Conservation (phyloP, 1,140 invertebrate species). For the Drosophila neocordata region DNA sequence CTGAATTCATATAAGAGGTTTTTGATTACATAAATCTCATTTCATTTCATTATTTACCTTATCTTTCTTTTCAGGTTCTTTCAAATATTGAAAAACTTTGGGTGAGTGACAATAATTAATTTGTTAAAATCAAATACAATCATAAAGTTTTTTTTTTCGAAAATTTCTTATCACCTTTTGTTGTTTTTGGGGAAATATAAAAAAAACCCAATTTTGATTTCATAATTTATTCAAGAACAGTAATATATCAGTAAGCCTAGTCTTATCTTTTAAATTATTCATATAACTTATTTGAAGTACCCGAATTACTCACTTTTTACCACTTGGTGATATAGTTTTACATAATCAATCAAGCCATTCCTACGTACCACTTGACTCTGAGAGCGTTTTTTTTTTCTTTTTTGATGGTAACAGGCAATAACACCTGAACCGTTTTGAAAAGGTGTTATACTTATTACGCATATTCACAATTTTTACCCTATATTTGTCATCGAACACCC, state of each 20-base stretch:
- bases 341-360: constrained; percentile 45
- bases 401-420: constrained; percentile 10
- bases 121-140: background rate
- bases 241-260: background rate
- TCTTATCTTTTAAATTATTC: constrained; percentile 11
- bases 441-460: constrained; percentile 44
- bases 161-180: constrained; percentile 10
- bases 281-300: constrained; percentile 8
- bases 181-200: background rate
- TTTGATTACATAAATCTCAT: too few relatives aligned
- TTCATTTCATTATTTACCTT: too few relatives aligned
- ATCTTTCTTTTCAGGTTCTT: too few relatives aligned
- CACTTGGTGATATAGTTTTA: constrained; percentile 22
- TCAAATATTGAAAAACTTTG: too few relatives aligned
- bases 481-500: constrained; percentile 27
- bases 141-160: background rate
- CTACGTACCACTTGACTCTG: constrained; percentile 23
- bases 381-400: too few relatives aligned
- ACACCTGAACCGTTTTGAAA: constrained; percentile 22
- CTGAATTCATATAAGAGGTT: too few relatives aligned
- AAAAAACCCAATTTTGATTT: constrained; percentile 7
- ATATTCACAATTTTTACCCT: constrained; percentile 23
- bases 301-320: constrained; percentile 38
- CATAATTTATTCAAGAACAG: constrained; percentile 13
- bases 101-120: background rate